Evolutionary conservation across 2,888 invertebrate species (phyloP), one percentile per base, ranked within the genome.

Genomic region (Mechanitis messenoides): DNA sequence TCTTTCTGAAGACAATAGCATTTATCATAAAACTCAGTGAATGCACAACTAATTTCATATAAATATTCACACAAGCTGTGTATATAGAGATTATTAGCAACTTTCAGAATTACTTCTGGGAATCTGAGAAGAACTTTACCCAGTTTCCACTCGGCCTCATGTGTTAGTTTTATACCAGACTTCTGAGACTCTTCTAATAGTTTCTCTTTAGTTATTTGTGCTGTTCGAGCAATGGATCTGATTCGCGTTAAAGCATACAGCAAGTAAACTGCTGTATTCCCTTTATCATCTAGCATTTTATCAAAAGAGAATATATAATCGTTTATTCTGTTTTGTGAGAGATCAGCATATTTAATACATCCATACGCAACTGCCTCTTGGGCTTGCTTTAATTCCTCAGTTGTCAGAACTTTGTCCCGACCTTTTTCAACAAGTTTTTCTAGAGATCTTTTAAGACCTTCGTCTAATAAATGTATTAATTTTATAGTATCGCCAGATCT

Each of bases 261-360:
- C 58, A 99, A 90, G 80, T 99, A 99, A 0, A 98, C 98, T 0
- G 99, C 99, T 0, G 99, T 99, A 81, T 99, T 99, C 9, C 99
- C 99, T 80, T 96, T 95, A 81, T 99, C 99, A 77, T 99, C 98
- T 68, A 99, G 91, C 99, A 99, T 99, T 91, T 97, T 97, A 78
- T 99, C 98, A 85, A 98, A 99, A 1, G 98, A 98, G 87, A 99
- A 99, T 2, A 99, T 93, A 79, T 99, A 99, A 78, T 99, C 99
- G 79, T 96, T 95, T 61, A 93, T 93, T 65, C 98, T 92, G 81
- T 98, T 98, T 76, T 98, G 98, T 12, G 95, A 96, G 56, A 99
- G 91, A 91, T 99, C 99, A 3, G 99, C 95, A 83, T 99, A 99
- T 82, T 98, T 99, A 62, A 99, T 98, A 79, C 99, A 99, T 3